A percentile compares a stretch with the other conserved stretches of the same genome.
Conservation (phyloP, 2,113 vertebrate species). For the Podarcis cretensis region DNA sequence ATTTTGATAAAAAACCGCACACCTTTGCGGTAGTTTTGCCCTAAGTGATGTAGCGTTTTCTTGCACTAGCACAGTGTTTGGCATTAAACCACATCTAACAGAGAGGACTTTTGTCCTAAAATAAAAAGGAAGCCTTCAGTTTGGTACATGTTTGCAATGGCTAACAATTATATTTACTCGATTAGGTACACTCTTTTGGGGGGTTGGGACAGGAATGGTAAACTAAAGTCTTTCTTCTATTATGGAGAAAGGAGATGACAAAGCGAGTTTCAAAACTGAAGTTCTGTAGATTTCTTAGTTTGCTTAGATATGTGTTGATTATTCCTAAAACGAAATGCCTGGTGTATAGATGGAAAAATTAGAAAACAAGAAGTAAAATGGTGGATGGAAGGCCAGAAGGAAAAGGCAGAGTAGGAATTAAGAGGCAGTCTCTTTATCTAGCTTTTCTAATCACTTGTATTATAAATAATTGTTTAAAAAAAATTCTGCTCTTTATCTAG, state of each 20-base stretch:
- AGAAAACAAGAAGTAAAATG: neutral
- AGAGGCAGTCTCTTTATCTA: neutral
- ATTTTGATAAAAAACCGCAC: neutral
- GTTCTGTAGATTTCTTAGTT: slow-evolving; percentile 7
- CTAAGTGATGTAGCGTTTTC: neutral
- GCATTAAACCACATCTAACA: neutral
- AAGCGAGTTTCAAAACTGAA: slow-evolving; percentile 2
- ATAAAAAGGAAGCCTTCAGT: neutral
- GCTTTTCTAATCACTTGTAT: neutral
- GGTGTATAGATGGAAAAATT: neutral
- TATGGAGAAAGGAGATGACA: neutral
- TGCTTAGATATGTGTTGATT: slow-evolving; percentile 25
- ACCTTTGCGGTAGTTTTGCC: neutral
- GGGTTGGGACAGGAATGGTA: neutral
- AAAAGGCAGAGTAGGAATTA: neutral
- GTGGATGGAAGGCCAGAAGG: neutral
- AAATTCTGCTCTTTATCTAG: neutral
- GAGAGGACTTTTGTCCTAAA: neutral
- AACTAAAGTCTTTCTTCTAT: neutral
- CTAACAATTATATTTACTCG: no score
- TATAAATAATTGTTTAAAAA: neutral
- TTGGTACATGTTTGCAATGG: neutral
- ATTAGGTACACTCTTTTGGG: neutral
- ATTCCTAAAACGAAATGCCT: slow-evolving; percentile 1
- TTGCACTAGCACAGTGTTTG: neutral